Evolutionary conservation across 2,113 vertebrate genomes (phyloP).

Genomic region (Salvelinus alpinus): DNA sequence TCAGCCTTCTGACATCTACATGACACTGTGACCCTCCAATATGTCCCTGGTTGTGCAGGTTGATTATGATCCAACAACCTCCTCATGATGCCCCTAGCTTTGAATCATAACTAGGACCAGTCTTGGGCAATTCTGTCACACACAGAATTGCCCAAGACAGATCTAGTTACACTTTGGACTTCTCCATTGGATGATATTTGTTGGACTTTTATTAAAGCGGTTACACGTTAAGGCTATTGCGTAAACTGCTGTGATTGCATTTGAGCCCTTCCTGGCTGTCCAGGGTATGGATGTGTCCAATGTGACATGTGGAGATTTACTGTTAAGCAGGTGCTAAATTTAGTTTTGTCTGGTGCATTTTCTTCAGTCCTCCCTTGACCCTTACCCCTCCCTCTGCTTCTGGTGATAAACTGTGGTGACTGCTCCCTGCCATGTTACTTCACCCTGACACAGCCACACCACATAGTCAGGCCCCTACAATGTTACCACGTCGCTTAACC

Average conservation of each 20-base stretch:
- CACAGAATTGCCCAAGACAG: no score
- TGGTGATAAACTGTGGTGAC: slow-evolving; percentile 43
- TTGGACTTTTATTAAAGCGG: slow-evolving; percentile 9
- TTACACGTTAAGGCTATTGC: background rate
- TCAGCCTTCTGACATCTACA: no score
- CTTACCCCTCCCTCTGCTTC: background rate
- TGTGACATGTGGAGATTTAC: slow-evolving; percentile 38
- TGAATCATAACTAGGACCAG: no score
- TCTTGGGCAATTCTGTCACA: no score
- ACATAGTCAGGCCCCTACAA: no score
- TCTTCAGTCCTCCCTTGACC: slow-evolving; percentile 6
- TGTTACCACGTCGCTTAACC: no score
- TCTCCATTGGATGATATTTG: no score
- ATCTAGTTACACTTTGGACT: no score
- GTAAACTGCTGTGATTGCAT: background rate
- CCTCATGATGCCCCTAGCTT: no score
- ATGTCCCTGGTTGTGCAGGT: no score
- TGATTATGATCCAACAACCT: no score
- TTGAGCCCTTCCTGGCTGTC: background rate
- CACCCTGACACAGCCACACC: background rate
- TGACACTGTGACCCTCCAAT: no score
- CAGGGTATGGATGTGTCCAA: background rate
- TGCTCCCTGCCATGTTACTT: slow-evolving; percentile 19
- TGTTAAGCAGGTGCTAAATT: slow-evolving; percentile 46
- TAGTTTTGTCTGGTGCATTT: slow-evolving; percentile 22